Base-by-base conservation (phyloP, 2,888 invertebrate genomes). In the Sympetrum striolatum region DNA sequence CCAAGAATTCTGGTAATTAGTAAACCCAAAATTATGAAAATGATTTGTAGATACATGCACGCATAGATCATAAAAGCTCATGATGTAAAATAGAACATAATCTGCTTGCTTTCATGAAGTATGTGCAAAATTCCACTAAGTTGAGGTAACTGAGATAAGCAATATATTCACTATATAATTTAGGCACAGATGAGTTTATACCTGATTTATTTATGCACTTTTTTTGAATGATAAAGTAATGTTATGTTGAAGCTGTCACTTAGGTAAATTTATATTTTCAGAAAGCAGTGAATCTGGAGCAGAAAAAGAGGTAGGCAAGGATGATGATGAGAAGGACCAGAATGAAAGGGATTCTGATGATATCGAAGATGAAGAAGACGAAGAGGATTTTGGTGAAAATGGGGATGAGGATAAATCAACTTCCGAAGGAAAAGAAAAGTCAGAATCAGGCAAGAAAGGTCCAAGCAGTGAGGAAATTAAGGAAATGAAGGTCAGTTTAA, bases 331-430 rank as follows among this genome's bases (percentile, higher is more conserved):
- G 60, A 86, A 86, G 64, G 86, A 86, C 37, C 86, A 86, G 64
- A 86, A 86, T 86, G 86, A 86, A 31, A 86, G 86, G 37, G 86
- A 86, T 60, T 86, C 86, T 35, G 86, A 86, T 86, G 86, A 86
- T 39, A 86, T 86, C 37, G 86, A 86, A 37, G 86, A 86, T 86
- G 86, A 86, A 81, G 90, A 86, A 39, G 90, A 90, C 6, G 94
- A 95, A 80, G 94, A 94, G 0, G 95, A 95, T 90, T 92, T 94
- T 80, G 95, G 95, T 80, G 92, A 92, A 5, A 91, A 92, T 15
- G 93, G 93, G 91, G 93, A 93, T 92, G 92, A 94, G 1, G 94
- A 90, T 48, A 91, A 91, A 18, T 90, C 81, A 58, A 91, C 92
- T n/a, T 91, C 91, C 25, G 92, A 91, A 6, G 91, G 90, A 8